Conservation (phyloP, 2,113 vertebrate species). For the Uropsilus gracilis region DNA sequence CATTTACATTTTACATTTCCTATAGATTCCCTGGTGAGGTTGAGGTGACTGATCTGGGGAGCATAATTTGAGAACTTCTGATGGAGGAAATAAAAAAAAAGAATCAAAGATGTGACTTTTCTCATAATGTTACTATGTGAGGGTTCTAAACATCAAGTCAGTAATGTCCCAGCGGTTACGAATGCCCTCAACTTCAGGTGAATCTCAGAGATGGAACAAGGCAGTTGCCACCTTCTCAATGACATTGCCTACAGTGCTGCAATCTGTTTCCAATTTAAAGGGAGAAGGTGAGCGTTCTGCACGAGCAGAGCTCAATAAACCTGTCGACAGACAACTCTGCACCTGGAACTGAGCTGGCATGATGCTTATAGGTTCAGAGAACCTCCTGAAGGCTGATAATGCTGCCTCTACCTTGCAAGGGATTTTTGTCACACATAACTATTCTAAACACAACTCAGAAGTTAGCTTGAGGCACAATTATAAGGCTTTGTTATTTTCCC, state of each 20-base stretch:
- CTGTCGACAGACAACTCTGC: background rate
- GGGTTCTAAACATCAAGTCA: background rate
- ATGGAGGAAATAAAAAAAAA: background rate
- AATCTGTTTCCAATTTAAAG: constrained; percentile 62
- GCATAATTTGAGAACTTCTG: background rate
- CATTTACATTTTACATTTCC: background rate
- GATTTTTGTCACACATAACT: background rate
- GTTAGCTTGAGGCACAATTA: background rate
- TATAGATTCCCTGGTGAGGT: background rate
- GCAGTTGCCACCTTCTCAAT: constrained; percentile 36
- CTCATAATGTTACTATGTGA: background rate
- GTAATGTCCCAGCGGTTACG: background rate
- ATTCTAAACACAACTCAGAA: background rate
- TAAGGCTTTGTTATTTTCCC: background rate
- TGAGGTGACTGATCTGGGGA: background rate
- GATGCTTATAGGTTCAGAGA: background rate
- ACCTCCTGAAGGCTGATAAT: background rate
- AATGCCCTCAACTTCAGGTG: background rate
- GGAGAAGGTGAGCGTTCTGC: background rate
- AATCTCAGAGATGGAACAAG: constrained; percentile 44
- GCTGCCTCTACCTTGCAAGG: background rate
- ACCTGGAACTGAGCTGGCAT: background rate
- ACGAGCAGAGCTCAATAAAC: constrained; percentile 7
- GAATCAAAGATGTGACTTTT: background rate
- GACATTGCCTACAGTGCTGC: constrained; percentile 42